Conservation (phyloP, 2,797 vertebrate species). For the Rhabdomys pumilio region DNA sequence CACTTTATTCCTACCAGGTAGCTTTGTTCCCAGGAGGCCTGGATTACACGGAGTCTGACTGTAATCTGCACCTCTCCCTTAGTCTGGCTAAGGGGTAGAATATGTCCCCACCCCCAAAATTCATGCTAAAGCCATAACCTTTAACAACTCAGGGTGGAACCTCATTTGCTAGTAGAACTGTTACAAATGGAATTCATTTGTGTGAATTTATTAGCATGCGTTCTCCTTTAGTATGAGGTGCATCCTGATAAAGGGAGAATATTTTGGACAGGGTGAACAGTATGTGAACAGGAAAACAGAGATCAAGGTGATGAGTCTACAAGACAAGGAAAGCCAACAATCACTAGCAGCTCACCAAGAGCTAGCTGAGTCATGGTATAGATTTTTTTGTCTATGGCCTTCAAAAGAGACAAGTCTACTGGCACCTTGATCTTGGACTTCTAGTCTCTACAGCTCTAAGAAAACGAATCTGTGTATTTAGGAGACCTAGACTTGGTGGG, state of each 20-base stretch:
- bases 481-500: neutral
- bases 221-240: neutral
- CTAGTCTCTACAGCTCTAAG: neutral
- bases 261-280: neutral
- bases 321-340: neutral
- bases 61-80: neutral
- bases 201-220: neutral
- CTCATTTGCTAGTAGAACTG: neutral
- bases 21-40: neutral
- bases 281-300: neutral
- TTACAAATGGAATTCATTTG: neutral
- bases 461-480: neutral
- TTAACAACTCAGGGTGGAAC: neutral
- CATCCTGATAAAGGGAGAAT: neutral
- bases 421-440: neutral
- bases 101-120: neutral
- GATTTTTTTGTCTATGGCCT: neutral
- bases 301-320: neutral
- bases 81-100: neutral
- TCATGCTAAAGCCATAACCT: neutral
- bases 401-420: neutral
- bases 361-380: neutral
- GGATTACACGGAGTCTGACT: neutral
- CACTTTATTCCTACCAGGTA: neutral
- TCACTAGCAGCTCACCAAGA: neutral